Evolutionary conservation across 1,140 invertebrate genomes (phyloP).

Genomic region (Papilio dardanus): DNA sequence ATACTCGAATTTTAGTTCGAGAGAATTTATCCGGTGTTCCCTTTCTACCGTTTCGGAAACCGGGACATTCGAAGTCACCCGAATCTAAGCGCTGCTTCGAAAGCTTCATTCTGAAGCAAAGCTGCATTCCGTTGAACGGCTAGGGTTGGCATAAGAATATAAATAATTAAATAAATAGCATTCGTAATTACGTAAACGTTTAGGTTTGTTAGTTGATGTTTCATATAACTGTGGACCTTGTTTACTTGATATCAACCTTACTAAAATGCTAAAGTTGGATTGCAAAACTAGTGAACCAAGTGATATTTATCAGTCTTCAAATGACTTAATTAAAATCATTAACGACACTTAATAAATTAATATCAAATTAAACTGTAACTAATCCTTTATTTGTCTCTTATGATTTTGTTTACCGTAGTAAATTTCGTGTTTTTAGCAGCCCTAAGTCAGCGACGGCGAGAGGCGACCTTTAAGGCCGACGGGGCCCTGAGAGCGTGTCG

Average conservation of each 20-base stretch:
- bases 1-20: not conserved
- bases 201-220: too few relatives aligned
- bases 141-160: slow-evolving; percentile 11
- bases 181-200: too few relatives aligned
- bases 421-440: not conserved
- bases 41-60: slow-evolving; percentile 14
- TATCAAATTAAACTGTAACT: not conserved
- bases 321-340: too few relatives aligned
- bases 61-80: slow-evolving; percentile 37
- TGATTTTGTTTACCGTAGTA: not conserved
- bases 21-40: not conserved
- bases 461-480: slow-evolving; percentile 38
- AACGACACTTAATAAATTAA: not conserved
- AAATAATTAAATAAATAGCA: not conserved
- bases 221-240: not conserved
- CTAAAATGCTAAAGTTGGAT: too few relatives aligned
- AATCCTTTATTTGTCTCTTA: too few relatives aligned
- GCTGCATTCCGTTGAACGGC: slow-evolving; percentile 23
- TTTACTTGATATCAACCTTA: too few relatives aligned
- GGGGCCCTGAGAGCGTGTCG: slow-evolving; percentile 35
- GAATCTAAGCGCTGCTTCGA: slow-evolving; percentile 29
- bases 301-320: too few relatives aligned
- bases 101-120: slow-evolving; percentile 34
- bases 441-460: slow-evolving; percentile 27
- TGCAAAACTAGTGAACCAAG: too few relatives aligned